A percentile compares a stretch with the other conserved stretches of the same genome.
Evolutionary conservation across 1,140 invertebrate species (phyloP).

Genomic region (Protaetia brevitarsis): DNA sequence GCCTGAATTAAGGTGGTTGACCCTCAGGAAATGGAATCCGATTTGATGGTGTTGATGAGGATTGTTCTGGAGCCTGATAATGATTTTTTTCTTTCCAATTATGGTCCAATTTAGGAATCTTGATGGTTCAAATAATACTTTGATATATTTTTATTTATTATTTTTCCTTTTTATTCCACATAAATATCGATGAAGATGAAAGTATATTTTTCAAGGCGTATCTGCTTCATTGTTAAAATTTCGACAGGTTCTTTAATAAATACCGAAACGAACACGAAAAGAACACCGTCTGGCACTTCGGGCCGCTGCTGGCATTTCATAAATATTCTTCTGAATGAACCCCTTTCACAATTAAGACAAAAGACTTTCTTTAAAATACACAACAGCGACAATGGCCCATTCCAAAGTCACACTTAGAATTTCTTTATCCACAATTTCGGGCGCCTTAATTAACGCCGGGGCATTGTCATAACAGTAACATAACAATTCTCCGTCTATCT

Average conservation of each 20-base stretch:
- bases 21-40: too few relatives aligned
- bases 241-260: background rate
- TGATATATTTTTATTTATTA: too few relatives aligned
- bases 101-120: too few relatives aligned
- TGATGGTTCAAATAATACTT: too few relatives aligned
- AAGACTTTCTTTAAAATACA: slow-evolving; percentile 12
- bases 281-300: background rate
- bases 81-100: too few relatives aligned
- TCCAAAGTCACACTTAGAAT: slow-evolving; percentile 9
- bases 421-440: slow-evolving; percentile 13
- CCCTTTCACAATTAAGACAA: slow-evolving; percentile 14
- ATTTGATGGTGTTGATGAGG: too few relatives aligned
- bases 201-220: background rate
- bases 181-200: background rate
- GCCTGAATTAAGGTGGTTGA: too few relatives aligned
- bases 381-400: slow-evolving; percentile 13
- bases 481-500: slow-evolving; percentile 10
- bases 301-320: background rate
- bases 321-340: slow-evolving; percentile 15
- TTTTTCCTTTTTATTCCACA: background rate
- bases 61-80: too few relatives aligned
- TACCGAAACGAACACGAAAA: background rate
- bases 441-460: background rate
- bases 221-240: background rate
- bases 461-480: slow-evolving; percentile 17